Conservation (phyloP, 2,888 invertebrate genomes). For the Trachelus tabidus region DNA sequence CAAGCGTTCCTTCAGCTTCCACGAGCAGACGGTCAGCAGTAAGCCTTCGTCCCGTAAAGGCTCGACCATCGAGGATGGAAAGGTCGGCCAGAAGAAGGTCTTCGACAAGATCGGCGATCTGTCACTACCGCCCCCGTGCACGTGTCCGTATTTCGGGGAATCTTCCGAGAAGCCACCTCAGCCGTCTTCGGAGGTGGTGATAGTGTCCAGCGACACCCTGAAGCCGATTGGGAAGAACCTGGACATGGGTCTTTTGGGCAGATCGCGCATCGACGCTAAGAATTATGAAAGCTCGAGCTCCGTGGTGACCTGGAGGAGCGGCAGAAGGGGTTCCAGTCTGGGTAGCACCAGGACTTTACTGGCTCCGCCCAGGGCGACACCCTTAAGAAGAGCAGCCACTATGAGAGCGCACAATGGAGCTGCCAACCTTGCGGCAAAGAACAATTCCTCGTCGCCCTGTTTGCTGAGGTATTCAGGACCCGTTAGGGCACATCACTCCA, state of each 20-base stretch:
- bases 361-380: slow-evolving; percentile 58
- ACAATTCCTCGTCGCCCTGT: slow-evolving; percentile 70
- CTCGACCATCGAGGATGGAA: slow-evolving; percentile 30
- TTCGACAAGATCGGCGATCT: slow-evolving; percentile 54
- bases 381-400: slow-evolving; percentile 73
- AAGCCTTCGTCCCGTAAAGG: slow-evolving; percentile 30
- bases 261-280: slow-evolving; percentile 67
- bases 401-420: slow-evolving; percentile 69
- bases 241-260: slow-evolving; percentile 34
- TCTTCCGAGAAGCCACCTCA: slow-evolving; percentile 69
- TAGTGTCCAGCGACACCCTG: slow-evolving; percentile 70
- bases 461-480: slow-evolving; percentile 69
- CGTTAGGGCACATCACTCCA: slow-evolving; percentile 78
- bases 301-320: slow-evolving; percentile 79
- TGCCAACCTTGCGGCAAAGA: slow-evolving; percentile 46
- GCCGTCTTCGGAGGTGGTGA: slow-evolving; percentile 69
- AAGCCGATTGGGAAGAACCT: slow-evolving; percentile 49
- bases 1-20: slow-evolving; percentile 68
- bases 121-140: slow-evolving; percentile 80
- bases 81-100: slow-evolving; percentile 43
- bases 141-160: slow-evolving; percentile 84
- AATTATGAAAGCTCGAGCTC: slow-evolving; percentile 60
- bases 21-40: slow-evolving; percentile 58
- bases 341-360: slow-evolving; percentile 70
- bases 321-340: slow-evolving; percentile 78